A percentile compares a stretch with the other conserved stretches of the same genome.
phyloP scores from a whole-genome alignment of 2,113 vertebrate species.

The Petrocephalus zakoni region DNA sequence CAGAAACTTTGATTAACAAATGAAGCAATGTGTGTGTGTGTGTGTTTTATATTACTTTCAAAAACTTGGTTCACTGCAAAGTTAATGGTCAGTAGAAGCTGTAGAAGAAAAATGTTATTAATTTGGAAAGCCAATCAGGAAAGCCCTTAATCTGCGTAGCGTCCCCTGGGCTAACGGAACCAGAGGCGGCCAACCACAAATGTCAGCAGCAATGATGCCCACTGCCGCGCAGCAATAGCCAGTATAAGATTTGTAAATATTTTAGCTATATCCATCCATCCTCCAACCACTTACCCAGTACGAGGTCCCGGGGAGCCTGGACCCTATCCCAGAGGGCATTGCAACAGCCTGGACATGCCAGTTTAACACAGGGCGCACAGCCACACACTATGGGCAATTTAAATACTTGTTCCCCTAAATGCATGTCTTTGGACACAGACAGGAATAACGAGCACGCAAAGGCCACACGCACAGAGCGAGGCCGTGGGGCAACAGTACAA shows the following conservation, averaged over 20 bases:
- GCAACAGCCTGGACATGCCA: not conserved
- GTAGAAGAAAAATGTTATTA: not conserved
- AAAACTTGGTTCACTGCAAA: not conserved
- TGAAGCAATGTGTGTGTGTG: not conserved
- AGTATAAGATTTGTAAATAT: not conserved
- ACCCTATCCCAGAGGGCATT: not conserved
- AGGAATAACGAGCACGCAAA: not conserved
- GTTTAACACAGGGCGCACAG: not conserved
- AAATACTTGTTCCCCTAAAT: not conserved
- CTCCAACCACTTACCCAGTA: not conserved
- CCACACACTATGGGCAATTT: not conserved
- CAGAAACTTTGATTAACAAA: slow-evolving; percentile 10
- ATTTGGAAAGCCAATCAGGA: not conserved
- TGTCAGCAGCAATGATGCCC: not conserved
- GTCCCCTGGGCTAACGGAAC: not conserved
- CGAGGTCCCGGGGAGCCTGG: not conserved
- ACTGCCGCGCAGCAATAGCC: not conserved
- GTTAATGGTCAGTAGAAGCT: not conserved
- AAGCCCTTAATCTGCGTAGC: not conserved
- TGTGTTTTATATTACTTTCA: not conserved
- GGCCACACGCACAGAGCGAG: not conserved
- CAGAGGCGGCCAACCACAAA: not conserved
- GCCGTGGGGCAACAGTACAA: not conserved
- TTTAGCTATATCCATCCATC: not conserved
- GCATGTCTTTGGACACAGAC: not conserved